Conservation (phyloP, 1,140 invertebrate genomes). For the Caenorhabditis tropicalis region DNA sequence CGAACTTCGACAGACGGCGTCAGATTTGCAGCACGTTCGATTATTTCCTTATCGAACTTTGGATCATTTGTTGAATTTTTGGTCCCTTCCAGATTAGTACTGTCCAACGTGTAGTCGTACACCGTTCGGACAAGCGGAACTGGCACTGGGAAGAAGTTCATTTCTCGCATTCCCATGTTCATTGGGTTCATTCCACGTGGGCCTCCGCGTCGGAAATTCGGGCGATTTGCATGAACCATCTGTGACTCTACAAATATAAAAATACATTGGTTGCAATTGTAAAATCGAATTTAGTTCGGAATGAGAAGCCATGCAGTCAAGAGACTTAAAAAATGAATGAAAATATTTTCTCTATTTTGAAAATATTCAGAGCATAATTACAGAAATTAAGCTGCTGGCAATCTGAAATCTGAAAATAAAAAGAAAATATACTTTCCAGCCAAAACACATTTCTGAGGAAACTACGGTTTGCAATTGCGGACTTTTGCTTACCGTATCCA, state of each 20-base stretch:
- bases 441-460: neutral
- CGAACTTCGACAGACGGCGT: neutral
- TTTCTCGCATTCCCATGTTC: no score
- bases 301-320: no score
- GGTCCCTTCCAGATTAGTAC: neutral
- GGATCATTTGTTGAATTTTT: neutral
- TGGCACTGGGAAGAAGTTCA: neutral
- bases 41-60: neutral
- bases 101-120: neutral
- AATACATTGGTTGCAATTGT: no score
- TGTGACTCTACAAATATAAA: no score
- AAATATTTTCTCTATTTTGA: no score
- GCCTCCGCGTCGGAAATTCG: neutral
- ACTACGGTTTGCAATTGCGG: neutral
- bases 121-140: neutral
- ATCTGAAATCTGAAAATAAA: neutral
- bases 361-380: no score
- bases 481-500: constrained; percentile 7
- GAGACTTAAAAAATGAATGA: no score
- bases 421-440: no score
- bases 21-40: neutral
- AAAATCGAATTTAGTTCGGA: no score
- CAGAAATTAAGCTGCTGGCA: no score
- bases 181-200: neutral
- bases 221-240: no score